Evolutionary conservation across 1,140 invertebrate genomes (phyloP).

Genomic region (Hylaeus anthracinus): DNA sequence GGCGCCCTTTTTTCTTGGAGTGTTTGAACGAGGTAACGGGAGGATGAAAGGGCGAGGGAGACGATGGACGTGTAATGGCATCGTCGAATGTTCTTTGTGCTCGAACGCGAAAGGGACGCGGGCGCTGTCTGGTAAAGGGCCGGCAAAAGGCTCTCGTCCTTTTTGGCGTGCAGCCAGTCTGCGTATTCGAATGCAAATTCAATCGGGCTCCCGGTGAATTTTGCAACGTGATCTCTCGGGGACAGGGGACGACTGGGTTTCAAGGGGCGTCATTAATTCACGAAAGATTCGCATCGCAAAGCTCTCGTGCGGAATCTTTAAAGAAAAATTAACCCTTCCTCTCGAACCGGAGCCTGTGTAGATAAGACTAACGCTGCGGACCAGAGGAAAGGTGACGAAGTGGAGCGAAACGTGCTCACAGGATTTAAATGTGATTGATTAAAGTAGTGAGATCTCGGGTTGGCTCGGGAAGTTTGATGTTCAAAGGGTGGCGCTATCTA

Average conservation of each 20-base stretch:
- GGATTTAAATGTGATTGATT: not conserved
- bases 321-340: constrained; percentile 36
- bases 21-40: not conserved
- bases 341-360: not conserved
- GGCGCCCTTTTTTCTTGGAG: not conserved
- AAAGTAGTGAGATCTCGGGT: no score
- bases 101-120: constrained; percentile 30
- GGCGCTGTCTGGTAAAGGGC: constrained; percentile 14
- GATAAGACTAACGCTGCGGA: not conserved
- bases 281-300: constrained; percentile 47
- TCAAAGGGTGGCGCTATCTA: no score
- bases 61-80: constrained; percentile 43
- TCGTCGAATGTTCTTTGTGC: constrained; percentile 60
- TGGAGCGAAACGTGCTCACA: not conserved
- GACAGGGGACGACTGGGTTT: not conserved
- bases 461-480: no score
- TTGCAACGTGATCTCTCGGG: constrained; percentile 54
- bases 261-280: constrained; percentile 50
- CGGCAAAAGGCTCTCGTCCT: constrained; percentile 48
- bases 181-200: constrained; percentile 69
- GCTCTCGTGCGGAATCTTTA: constrained; percentile 18
- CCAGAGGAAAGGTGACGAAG: not conserved
- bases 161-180: constrained; percentile 61
- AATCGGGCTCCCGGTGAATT: constrained; percentile 58
- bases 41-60: not conserved